Evolutionary conservation across 2,113 vertebrate species (phyloP), one percentile per base, ranked within the genome.

Genomic region (Zosterops hypoxanthus): DNA sequence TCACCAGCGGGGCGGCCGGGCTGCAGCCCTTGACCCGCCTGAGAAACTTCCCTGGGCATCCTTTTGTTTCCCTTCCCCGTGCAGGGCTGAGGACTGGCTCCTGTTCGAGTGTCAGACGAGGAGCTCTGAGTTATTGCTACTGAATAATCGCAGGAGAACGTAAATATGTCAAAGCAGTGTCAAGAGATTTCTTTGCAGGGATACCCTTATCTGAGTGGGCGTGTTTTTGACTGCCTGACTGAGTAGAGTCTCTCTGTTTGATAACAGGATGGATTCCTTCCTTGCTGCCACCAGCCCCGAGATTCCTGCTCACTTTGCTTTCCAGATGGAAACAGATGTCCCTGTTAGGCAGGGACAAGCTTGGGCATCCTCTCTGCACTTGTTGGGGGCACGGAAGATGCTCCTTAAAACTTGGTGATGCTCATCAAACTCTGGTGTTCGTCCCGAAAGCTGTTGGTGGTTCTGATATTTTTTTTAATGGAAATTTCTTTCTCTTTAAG

Each of bases 91-190:
- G 83, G 68, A 56, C 72, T 15, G 88, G 33, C 60, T 86, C 12
- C 5, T 50, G 4, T n/a, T 5, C 4, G 53, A 70, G 65, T 83
- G 94, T 86, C 77, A 46, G 81, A 44, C 77, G 60, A 90, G 71
- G 53, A 94, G 85, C 76, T 83, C 60, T 2, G 41, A 86, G 68
- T 94, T 93, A 49, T 6, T 75, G 90, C 73, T 49, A 57, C 90
- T 63, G 92, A 88, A 88, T 86, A 80, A 88, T 91, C 64, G 11
- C 11, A 5, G 49, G 60, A 85, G 90, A 95, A 92, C 42, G 53
- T 93, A 93, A 93, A 94, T 96, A 88, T 96, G 94, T 96, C 94
- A 95, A 88, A 96, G 93, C 76, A 53, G 70, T 97, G 95, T 94
- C 96, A 94, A 83, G 90, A 95, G 95, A 97, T 90, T 94, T 86